Conservation (phyloP, 2,797 vertebrate species). For the Lutjanus argentimaculatus region DNA sequence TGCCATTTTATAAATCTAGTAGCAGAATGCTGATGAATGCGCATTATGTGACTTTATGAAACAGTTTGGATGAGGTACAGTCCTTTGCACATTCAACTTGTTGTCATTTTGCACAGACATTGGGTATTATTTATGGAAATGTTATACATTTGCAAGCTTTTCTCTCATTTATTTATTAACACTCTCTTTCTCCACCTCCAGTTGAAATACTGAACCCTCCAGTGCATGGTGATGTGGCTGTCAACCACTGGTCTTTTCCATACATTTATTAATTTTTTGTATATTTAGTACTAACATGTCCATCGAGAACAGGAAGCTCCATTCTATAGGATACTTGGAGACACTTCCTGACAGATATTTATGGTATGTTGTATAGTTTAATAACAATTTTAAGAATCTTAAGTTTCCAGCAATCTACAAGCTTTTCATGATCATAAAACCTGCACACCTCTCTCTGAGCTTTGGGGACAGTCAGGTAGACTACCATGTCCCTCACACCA, state of each 20-base stretch:
- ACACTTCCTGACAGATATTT: not conserved
- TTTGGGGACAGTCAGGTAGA: constrained; percentile 47
- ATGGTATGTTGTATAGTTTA: constrained; percentile 15
- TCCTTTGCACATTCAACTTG: constrained; percentile 37
- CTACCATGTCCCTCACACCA: constrained; percentile 60
- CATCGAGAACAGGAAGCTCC: not conserved
- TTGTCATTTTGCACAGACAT: constrained; percentile 51
- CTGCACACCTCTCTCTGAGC: constrained; percentile 41
- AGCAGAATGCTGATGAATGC: constrained; percentile 68
- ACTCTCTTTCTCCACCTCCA: constrained; percentile 41
- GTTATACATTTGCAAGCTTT: constrained; percentile 32
- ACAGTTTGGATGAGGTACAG: constrained; percentile 47
- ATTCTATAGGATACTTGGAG: not conserved
- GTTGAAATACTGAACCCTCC: constrained; percentile 37
- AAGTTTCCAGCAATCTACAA: constrained; percentile 26
- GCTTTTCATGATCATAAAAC: constrained; percentile 37
- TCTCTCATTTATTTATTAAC: constrained; percentile 37
- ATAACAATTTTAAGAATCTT: constrained; percentile 17
- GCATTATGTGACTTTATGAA: constrained; percentile 57
- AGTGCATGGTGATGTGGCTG: constrained; percentile 43
- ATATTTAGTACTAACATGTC: constrained; percentile 13
- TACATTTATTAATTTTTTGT: constrained; percentile 35
- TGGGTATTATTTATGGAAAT: constrained; percentile 42
- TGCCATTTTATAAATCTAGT: constrained; percentile 68
- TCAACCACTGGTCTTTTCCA: constrained; percentile 33